These are phyloP conservation scores for Calliphora vomitoria DNA, from an alignment of 2,888 invertebrate genomes.

Conservation along the genomic window DNA sequence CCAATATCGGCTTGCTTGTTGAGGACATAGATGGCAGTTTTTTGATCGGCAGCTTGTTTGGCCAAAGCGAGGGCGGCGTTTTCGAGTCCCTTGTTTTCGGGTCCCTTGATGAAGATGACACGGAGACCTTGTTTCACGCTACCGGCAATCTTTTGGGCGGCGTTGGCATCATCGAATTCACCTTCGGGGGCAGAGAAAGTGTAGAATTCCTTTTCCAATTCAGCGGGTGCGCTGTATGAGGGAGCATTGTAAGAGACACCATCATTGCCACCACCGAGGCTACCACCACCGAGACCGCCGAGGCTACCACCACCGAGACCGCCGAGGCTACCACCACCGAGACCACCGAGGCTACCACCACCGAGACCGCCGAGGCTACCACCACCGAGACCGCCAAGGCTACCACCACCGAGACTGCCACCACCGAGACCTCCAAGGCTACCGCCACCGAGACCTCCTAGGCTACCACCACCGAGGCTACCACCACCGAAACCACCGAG, in stretches of 20 bases:
- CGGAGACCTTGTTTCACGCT: conserved; percentile 78
- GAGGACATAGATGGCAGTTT: conserved; percentile 81
- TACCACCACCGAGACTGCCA: conserved; percentile 47
- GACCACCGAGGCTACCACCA: conserved; percentile 51
- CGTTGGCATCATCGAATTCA: conserved; percentile 79
- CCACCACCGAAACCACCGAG: conserved; percentile 34
- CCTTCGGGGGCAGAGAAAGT: conserved; percentile 82
- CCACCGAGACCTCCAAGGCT: neutral
- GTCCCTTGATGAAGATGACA: conserved; percentile 83
- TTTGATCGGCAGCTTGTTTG: conserved; percentile 80
- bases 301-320: conserved; percentile 62
- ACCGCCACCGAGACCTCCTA: conserved; percentile 18
- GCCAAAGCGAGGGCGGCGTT: conserved; percentile 80
- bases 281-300: conserved; percentile 7
- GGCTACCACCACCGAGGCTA: neutral
- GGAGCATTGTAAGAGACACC: conserved; percentile 45
- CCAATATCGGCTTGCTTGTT: conserved; percentile 81
- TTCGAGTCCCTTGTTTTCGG: conserved; percentile 81
- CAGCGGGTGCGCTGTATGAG: conserved; percentile 75
- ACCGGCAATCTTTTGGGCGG: conserved; percentile 76
- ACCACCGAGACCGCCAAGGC: neutral
- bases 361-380: conserved; percentile 44
- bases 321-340: conserved; percentile 47
- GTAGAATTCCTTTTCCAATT: conserved; percentile 82
- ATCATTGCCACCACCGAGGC: conserved; percentile 52